Evolutionary conservation across 2,797 vertebrate genomes (phyloP).

Genomic region (Ctenopoma multispine): DNA sequence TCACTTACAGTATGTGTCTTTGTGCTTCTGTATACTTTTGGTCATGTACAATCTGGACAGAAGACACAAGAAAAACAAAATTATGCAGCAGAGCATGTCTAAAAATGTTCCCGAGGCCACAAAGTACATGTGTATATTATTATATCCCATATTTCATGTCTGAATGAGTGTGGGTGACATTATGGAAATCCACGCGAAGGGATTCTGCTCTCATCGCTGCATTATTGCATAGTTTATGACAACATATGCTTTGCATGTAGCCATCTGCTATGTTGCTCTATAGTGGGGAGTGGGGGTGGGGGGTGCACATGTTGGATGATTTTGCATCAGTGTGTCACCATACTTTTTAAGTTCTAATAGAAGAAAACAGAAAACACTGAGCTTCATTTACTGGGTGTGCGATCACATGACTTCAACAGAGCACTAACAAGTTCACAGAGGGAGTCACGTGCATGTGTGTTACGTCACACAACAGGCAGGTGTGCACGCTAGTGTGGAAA

Average conservation of each 20-base stretch:
- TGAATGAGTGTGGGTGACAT: not conserved
- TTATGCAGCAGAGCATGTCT: too few species aligned
- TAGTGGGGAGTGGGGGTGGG: constrained; percentile 1
- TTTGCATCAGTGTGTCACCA: constrained; percentile 3
- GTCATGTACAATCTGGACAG: too few species aligned
- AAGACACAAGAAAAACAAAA: too few species aligned
- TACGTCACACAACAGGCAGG: constrained; percentile 44
- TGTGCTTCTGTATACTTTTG: too few species aligned
- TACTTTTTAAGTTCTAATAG: not conserved
- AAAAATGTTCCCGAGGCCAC: too few species aligned
- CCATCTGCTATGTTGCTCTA: constrained; percentile 54
- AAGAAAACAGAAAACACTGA: not conserved
- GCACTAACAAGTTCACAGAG: not conserved
- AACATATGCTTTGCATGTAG: constrained; percentile 60
- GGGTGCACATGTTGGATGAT: not conserved
- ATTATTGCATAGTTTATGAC: constrained; percentile 68
- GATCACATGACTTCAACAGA: not conserved
- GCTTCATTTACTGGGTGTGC: not conserved
- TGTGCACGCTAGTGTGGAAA: constrained; percentile 23
- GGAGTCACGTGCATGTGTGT: not conserved
- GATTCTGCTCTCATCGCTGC: constrained; percentile 16
- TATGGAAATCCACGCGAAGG: constrained; percentile 13
- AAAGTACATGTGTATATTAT: not conserved
- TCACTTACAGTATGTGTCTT: too few species aligned
- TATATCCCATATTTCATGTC: not conserved